Percentiles rank a stretch among this genome's conserved stretches.
phyloP scores from a whole-genome alignment of 1,140 invertebrate genomes.

The Tetramorium simillimum region DNA sequence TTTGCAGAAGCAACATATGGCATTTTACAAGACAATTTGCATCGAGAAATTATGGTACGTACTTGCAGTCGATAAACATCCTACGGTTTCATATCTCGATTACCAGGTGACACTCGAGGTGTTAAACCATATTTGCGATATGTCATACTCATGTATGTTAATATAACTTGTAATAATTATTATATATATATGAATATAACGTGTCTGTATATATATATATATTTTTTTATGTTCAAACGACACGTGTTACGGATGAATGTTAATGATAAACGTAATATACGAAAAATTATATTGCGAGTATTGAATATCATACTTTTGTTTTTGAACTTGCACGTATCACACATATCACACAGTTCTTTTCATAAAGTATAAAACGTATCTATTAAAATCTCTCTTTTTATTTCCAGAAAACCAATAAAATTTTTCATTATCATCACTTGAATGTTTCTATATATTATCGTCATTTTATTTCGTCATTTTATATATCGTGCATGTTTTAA shows the following conservation, averaged over 20 bases:
- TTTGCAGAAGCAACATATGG: neutral
- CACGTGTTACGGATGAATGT: neutral
- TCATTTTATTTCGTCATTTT: neutral
- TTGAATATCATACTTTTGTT: neutral
- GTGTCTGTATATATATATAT: neutral
- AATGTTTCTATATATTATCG: no score
- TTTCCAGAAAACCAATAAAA: neutral
- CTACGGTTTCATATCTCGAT: conserved; percentile 14
- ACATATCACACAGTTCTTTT: neutral
- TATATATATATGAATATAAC: neutral
- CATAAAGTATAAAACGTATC: neutral
- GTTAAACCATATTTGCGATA: neutral
- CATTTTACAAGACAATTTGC: neutral
- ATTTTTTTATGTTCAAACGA: neutral
- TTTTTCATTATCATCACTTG: neutral
- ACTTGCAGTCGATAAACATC: conserved; percentile 36
- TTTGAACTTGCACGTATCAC: neutral
- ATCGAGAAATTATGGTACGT: neutral
- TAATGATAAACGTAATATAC: neutral
- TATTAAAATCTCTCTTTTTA: neutral
- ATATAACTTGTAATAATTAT: neutral
- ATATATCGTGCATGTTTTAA: neutral
- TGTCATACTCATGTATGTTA: neutral
- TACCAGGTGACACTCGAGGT: conserved; percentile 43
- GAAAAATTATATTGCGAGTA: neutral